phyloP scores from a whole-genome alignment of 2,797 vertebrate species.

The Onychomys leucogaster region DNA sequence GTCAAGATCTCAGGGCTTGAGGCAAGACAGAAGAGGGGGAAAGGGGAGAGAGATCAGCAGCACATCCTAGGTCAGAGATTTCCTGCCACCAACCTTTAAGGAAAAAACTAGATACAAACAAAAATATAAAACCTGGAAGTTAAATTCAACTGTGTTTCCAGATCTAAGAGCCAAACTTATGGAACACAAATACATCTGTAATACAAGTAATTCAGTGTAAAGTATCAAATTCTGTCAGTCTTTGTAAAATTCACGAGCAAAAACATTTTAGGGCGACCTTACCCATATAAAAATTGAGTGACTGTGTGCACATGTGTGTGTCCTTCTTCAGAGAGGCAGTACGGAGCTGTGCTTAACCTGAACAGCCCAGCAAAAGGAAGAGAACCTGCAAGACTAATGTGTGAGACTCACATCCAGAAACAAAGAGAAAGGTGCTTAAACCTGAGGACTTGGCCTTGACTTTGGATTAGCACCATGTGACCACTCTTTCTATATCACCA shows the following conservation, averaged over 20 bases:
- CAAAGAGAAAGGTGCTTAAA: background rate
- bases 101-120: background rate
- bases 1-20: background rate
- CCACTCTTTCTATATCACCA: background rate
- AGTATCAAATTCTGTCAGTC: constrained; percentile 1
- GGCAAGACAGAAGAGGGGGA: accelerated
- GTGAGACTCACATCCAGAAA: background rate
- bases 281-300: background rate
- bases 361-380: background rate
- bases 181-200: background rate
- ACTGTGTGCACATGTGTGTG: background rate
- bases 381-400: background rate
- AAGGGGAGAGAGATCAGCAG: background rate
- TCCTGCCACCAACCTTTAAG: background rate
- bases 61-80: background rate
- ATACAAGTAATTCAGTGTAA: background rate
- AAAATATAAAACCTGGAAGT: constrained; percentile 12
- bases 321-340: background rate
- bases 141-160: background rate
- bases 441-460: background rate
- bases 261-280: background rate
- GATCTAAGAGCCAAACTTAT: background rate
- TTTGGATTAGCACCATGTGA: background rate
- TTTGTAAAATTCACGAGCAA: constrained; percentile 15
- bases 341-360: background rate